These are phyloP conservation scores for Micropoecilia bifurca DNA, from an alignment of 2,797 vertebrate species.

Conservation along the genomic window DNA sequence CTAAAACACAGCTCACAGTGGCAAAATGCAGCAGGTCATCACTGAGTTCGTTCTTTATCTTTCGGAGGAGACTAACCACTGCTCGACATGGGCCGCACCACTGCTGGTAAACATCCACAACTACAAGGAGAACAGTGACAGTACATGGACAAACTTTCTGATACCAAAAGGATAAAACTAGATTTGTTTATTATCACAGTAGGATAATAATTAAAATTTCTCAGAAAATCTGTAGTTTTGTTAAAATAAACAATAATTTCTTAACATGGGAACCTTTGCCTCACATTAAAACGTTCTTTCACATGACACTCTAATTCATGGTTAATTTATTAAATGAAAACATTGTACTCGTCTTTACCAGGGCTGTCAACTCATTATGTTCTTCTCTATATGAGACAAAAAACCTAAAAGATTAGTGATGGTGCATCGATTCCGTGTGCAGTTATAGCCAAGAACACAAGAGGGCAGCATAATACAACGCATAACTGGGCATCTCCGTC, in stretches of 20 bases:
- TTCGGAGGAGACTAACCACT: constrained; percentile 89
- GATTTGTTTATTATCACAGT: neutral
- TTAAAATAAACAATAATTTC: neutral
- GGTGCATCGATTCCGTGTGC: constrained; percentile 19
- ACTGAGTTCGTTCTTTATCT: constrained; percentile 90
- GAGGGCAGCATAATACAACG: constrained; percentile 65
- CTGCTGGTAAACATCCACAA: constrained; percentile 91
- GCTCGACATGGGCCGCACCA: constrained; percentile 96
- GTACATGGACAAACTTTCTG: neutral
- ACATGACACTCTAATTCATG: neutral
- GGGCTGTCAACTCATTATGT: neutral
- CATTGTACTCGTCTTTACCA: neutral
- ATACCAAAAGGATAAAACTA: neutral
- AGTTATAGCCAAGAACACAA: constrained; percentile 61
- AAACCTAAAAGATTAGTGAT: neutral
- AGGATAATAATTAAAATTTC: neutral
- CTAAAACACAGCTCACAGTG: constrained; percentile 80
- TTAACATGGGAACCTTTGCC: neutral
- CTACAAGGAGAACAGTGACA: constrained; percentile 64
- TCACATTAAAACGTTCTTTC: neutral
- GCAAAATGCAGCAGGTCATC: constrained; percentile 91
- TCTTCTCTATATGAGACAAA: neutral
- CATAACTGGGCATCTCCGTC: constrained; percentile 19
- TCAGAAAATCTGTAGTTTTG: neutral
- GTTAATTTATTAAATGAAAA: neutral